Conservation (phyloP, 1,140 invertebrate genomes). For the Brachionus koreanus region DNA sequence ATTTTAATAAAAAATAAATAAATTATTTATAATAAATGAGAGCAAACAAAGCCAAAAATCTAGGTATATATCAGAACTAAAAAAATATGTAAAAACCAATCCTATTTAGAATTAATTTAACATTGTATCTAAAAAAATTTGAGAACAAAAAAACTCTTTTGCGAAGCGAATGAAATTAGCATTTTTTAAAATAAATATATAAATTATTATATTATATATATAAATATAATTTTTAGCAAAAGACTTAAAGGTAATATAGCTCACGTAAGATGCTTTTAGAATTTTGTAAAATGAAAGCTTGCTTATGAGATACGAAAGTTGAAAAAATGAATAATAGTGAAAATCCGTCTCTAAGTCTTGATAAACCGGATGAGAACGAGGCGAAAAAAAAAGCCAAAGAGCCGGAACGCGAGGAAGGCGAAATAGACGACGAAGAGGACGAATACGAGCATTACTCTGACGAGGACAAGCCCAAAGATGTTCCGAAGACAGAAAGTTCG, state of each 20-base stretch:
- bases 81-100: background rate
- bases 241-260: background rate
- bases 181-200: background rate
- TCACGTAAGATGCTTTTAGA: background rate
- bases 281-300: background rate
- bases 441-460: constrained; percentile 3
- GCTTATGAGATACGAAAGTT: background rate
- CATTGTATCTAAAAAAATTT: background rate
- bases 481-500: background rate
- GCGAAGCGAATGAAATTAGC: background rate
- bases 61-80: background rate
- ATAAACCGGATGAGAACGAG: background rate
- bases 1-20: too few species aligned
- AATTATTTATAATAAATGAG: too few species aligned
- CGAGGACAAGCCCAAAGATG: background rate
- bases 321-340: background rate
- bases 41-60: too few species aligned
- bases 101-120: background rate
- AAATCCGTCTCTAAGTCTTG: background rate
- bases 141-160: background rate
- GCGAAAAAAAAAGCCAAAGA: background rate
- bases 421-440: constrained; percentile 28
- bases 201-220: background rate
- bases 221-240: background rate
- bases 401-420: background rate